Conservation (phyloP, 2,113 vertebrate species). For the Charina bottae region DNA sequence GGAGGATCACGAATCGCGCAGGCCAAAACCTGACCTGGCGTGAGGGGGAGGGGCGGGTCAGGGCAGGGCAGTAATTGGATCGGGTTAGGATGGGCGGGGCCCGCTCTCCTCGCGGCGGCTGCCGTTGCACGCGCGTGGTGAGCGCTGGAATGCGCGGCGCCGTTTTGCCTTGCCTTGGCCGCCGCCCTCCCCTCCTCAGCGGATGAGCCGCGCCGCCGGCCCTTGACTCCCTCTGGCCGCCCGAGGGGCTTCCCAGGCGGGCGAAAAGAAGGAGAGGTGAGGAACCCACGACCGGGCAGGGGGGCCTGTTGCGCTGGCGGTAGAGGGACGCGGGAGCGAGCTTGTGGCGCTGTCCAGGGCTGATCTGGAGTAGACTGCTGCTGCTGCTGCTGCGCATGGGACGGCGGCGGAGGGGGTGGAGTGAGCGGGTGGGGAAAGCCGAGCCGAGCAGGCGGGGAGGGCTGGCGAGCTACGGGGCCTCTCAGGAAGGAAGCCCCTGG, state of each 20-base stretch:
- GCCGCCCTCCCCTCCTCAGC: background rate
- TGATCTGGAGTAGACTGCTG: constrained; percentile 70
- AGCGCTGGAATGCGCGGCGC: constrained; percentile 89
- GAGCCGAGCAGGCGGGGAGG: background rate
- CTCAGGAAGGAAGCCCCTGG: constrained; percentile 19
- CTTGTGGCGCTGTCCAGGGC: constrained; percentile 88
- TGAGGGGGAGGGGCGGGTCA: background rate
- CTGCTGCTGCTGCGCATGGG: constrained; percentile 30
- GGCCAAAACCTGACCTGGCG: constrained; percentile 1
- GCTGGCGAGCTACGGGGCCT: background rate
- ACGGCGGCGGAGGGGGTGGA: constrained; percentile 9
- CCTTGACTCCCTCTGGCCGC: background rate
- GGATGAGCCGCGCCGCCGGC: background rate
- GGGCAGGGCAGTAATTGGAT: constrained; percentile 18
- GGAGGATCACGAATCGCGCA: background rate
- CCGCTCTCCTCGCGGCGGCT: constrained; percentile 67
- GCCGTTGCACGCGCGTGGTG: constrained; percentile 51
- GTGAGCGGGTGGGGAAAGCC: background rate
- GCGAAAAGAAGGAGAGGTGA: background rate
- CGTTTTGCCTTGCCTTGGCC: constrained; percentile 8
- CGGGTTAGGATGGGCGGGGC: constrained; percentile 32
- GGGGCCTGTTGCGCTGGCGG: background rate
- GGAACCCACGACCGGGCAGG: background rate
- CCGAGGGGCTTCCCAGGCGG: background rate
- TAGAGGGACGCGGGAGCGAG: constrained; percentile 43